A percentile compares a stretch with the other conserved stretches of the same genome.
Evolutionary conservation across 1,140 invertebrate genomes (phyloP).

Genomic region (Scaptomyza hsui): DNA sequence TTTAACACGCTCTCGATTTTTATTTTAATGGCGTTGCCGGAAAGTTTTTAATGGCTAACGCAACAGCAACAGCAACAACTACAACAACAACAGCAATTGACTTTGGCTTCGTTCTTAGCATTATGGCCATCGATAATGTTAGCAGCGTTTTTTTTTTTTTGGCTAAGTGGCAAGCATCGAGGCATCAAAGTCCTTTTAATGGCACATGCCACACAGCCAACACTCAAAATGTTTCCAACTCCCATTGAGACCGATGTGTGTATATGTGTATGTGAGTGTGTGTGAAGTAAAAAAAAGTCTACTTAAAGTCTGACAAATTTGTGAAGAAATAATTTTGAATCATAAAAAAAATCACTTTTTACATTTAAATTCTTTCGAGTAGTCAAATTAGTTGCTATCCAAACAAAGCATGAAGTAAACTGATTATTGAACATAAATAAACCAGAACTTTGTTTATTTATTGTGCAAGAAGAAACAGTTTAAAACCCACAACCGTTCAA

Average conservation of each 20-base stretch:
- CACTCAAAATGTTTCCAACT: slow-evolving; percentile 46
- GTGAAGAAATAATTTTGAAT: too few species aligned
- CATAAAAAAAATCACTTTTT: too few species aligned
- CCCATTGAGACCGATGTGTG: slow-evolving; percentile 1
- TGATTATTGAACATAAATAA: too few species aligned
- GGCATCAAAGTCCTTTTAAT: slow-evolving; percentile 39
- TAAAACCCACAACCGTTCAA: too few species aligned
- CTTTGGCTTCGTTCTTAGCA: slow-evolving; percentile 5
- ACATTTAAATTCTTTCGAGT: too few species aligned
- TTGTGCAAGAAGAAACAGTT: too few species aligned
- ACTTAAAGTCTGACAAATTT: background rate
- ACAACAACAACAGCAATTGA: background rate
- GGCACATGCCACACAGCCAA: slow-evolving; percentile 33
- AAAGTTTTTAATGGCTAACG: slow-evolving; percentile 66
- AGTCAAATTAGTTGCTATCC: too few species aligned
- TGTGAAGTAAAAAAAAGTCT: background rate
- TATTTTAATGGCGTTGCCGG: slow-evolving; percentile 70
- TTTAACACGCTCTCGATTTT: slow-evolving; percentile 78
- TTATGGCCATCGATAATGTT: slow-evolving; percentile 47
- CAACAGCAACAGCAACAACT: slow-evolving; percentile 18
- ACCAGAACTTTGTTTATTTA: too few species aligned
- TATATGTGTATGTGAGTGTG: background rate
- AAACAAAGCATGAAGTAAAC: too few species aligned
- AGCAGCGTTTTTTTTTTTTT: slow-evolving; percentile 8
- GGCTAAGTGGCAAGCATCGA: slow-evolving; percentile 41